phyloP scores from a whole-genome alignment of 1,140 invertebrate genomes.

The Aphidius ervi region DNA sequence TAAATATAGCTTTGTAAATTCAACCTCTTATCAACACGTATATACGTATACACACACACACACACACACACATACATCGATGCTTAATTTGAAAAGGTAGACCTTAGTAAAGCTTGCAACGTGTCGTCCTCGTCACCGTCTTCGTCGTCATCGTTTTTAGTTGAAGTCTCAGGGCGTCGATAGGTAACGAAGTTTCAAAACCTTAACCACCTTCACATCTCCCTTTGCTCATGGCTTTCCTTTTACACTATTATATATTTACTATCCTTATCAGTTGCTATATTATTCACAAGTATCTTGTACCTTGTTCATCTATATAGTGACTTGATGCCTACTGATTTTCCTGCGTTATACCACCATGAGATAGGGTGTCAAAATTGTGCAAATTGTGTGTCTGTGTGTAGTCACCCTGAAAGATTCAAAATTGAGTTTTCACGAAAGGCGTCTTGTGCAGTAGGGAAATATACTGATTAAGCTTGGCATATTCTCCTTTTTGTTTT shows the following conservation, averaged over 20 bases:
- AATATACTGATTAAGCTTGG: conserved; percentile 48
- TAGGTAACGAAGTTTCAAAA: conserved; percentile 48
- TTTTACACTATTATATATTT: conserved; percentile 9
- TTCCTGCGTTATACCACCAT: conserved; percentile 6
- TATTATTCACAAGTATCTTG: too few relatives aligned
- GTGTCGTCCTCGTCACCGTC: neutral
- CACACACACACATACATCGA: neutral
- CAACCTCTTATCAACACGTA: neutral
- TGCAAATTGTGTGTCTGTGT: conserved; percentile 24
- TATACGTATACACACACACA: neutral
- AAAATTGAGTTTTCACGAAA: conserved; percentile 51
- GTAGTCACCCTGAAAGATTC: conserved; percentile 29
- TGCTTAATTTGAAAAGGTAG: neutral
- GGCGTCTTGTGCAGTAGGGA: conserved; percentile 36
- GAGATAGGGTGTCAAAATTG: conserved; percentile 50
- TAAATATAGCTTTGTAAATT: too few relatives aligned
- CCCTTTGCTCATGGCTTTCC: conserved; percentile 20
- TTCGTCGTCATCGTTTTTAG: neutral
- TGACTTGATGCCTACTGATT: conserved; percentile 26
- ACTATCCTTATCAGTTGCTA: neutral
- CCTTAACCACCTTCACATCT: conserved; percentile 23
- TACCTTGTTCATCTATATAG: conserved; percentile 23
- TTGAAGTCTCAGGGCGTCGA: conserved; percentile 25
- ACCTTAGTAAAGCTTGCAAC: neutral
- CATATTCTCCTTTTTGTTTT: neutral